These are phyloP conservation scores for Corythaixoides concolor DNA, from an alignment of 2,113 vertebrate species.

Conservation along the genomic window DNA sequence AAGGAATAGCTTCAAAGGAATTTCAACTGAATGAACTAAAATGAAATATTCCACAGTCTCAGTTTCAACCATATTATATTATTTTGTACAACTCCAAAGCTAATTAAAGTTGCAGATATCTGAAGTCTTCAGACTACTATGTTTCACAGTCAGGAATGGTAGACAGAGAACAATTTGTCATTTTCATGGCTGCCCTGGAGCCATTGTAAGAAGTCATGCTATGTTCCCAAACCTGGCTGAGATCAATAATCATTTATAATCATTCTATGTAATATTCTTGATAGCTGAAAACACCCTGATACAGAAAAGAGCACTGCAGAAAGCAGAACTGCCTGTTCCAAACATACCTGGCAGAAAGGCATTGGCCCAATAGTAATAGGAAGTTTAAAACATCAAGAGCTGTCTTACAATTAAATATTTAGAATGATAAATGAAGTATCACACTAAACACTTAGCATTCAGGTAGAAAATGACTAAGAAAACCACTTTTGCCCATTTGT, in stretches of 20 bases:
- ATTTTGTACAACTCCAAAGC: neutral
- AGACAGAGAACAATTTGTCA: neutral
- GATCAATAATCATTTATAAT: neutral
- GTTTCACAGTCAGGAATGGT: neutral
- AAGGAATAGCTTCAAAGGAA: neutral
- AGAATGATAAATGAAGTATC: constrained; percentile 16
- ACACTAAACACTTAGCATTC: neutral
- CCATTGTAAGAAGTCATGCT: neutral
- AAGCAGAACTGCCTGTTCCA: neutral
- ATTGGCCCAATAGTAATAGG: neutral
- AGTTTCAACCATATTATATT: neutral
- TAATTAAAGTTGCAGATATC: neutral
- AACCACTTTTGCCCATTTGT: constrained; percentile 27
- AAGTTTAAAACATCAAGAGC: neutral
- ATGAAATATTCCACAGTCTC: neutral
- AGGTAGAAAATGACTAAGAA: neutral
- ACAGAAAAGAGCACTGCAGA: neutral
- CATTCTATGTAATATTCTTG: neutral
- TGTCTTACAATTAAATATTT: constrained; percentile 43
- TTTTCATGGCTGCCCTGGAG: neutral
- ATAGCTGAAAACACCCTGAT: neutral
- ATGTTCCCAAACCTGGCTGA: neutral
- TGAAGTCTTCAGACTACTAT: neutral
- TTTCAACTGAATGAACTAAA: neutral
- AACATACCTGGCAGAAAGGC: neutral